phyloP scores from a whole-genome alignment of 2,888 invertebrate genomes.

The Eupithecia insigniata region DNA sequence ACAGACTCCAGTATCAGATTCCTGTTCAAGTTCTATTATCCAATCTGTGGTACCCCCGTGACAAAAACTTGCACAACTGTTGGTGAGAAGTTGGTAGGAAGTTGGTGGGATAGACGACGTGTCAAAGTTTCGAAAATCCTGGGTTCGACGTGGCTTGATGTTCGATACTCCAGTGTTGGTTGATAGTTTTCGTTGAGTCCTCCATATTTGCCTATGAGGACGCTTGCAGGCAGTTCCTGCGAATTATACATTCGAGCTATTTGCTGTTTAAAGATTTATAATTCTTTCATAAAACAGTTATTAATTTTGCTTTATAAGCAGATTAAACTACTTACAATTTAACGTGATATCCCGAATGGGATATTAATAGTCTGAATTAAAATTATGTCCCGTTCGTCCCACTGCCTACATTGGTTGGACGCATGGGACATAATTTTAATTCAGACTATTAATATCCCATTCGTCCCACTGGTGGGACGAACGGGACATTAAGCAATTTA shows the following conservation, averaged over 20 bases:
- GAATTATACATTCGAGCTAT: neutral
- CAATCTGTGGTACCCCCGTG: constrained; percentile 24
- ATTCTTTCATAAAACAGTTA: neutral
- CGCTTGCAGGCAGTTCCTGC: neutral
- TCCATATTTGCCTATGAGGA: neutral
- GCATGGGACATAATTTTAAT: too few species aligned
- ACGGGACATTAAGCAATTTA: too few species aligned
- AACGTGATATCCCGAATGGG: too few species aligned
- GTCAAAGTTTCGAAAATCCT: constrained; percentile 31
- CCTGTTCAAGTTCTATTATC: constrained; percentile 19
- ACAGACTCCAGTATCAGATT: constrained; percentile 29
- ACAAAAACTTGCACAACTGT: constrained; percentile 26
- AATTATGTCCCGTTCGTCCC: too few species aligned
- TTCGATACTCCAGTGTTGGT: constrained; percentile 22
- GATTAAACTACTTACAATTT: too few species aligned
- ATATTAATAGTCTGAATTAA: too few species aligned
- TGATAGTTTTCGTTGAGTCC: constrained; percentile 20
- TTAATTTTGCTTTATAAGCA: too few species aligned
- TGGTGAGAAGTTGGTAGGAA: constrained; percentile 16
- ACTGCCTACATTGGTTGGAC: too few species aligned
- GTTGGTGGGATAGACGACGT: constrained; percentile 4
- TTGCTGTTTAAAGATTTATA: neutral
- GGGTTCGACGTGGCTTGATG: constrained; percentile 31
- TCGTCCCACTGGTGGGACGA: too few species aligned
- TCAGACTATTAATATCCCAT: too few species aligned